Base-by-base conservation (phyloP, 2,888 invertebrate genomes). In the Pecten maximus region DNA sequence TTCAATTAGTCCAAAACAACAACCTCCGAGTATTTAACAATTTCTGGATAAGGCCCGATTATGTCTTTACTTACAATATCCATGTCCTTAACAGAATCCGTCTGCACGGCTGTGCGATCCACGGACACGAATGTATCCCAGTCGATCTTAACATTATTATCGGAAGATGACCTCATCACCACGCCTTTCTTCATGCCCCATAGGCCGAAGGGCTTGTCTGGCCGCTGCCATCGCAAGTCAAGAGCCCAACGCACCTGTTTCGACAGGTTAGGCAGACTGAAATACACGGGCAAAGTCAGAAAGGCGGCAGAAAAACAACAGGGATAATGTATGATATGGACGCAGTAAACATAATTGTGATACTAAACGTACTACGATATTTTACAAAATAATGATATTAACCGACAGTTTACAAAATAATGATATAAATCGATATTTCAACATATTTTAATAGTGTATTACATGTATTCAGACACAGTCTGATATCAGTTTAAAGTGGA, bases 211-310 rank as follows among this genome's bases (percentile, higher is more conserved):
- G 95, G 94, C 48, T 93, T 90, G 87, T 92, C 91, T 1, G 95
- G 92, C 15, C 91, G 92, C 89, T 95, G 95, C 95, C 95, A 96
- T 16, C 96, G 93, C 16, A 96, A 91, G 91, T 96, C 96, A 19
- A 96, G 87, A 88, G 94, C 94, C 96, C 96, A 96, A 12, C 95
- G 94, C 28, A 96, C 94, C 16, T 93, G 93, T n/a, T 94, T 92
- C 19, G 95, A 95, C 12, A 92, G 48, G 90, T 95, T 95, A 54
- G 93, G 93, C 86, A 95, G 92, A 89, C 95, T 95, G 44, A 89
- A 90, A 87, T 3, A 90, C 19, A 86, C n/a, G 16, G 8, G 86
- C 8, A 74, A 28, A 8, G n/a, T 28, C 23, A 54, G 50, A 2
- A 54, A 40, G 16, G 48, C 15, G 3, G 16, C 40, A 23, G 40